Conservation (phyloP, 2,113 vertebrate genomes). For the Osmerus eperlanus region DNA sequence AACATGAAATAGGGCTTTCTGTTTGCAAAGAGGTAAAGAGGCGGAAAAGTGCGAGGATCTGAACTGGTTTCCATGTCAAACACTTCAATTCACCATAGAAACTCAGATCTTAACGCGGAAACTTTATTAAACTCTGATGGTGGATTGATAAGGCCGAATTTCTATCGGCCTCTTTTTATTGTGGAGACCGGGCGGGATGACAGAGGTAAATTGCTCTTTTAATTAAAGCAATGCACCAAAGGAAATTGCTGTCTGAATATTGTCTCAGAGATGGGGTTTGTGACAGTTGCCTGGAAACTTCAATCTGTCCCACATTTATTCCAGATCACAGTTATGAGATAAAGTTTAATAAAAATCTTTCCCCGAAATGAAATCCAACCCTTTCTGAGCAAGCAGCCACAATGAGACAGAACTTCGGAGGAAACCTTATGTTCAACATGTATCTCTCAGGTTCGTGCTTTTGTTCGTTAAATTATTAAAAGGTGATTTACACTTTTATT, state of each 20-base stretch:
- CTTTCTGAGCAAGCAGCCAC: conserved; percentile 73
- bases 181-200: conserved; percentile 77
- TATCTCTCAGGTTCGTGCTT: conserved; percentile 92
- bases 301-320: conserved; percentile 85
- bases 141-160: conserved; percentile 81
- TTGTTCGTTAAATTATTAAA: conserved; percentile 37
- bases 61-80: conserved; percentile 83
- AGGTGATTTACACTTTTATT: conserved; percentile 15
- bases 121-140: conserved; percentile 92
- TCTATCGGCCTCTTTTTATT: conserved; percentile 75
- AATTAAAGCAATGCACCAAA: conserved; percentile 87
- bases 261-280: conserved; percentile 78
- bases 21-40: conserved; percentile 89
- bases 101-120: conserved; percentile 81
- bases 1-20: conserved; percentile 64
- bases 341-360: conserved; percentile 90
- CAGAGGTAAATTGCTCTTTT: conserved; percentile 87
- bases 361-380: conserved; percentile 74
- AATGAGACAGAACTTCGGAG: conserved; percentile 91
- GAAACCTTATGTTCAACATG: conserved; percentile 98
- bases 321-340: conserved; percentile 86
- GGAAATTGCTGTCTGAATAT: conserved; percentile 89
- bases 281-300: conserved; percentile 88
- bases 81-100: conserved; percentile 89
- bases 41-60: conserved; percentile 85